These are phyloP conservation scores for Tenthredo mesomela DNA, from an alignment of 2,888 invertebrate genomes.

Conservation along the genomic window DNA sequence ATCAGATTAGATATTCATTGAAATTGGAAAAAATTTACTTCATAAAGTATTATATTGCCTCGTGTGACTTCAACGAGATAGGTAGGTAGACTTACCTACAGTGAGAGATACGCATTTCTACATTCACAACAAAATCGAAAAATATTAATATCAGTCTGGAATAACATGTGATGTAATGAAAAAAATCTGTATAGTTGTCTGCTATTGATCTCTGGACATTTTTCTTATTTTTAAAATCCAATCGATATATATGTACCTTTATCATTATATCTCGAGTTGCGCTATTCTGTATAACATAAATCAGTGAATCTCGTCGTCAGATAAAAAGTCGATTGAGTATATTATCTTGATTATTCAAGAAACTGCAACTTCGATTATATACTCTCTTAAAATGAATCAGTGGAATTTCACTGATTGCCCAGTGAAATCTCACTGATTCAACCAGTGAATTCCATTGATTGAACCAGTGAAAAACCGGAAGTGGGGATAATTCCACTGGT, in stretches of 20 bases:
- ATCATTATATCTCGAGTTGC: not conserved
- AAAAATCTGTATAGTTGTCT: not conserved
- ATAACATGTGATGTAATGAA: not conserved
- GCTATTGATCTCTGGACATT: not conserved
- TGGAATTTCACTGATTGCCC: too few species aligned
- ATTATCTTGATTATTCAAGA: not conserved
- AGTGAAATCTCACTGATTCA: too few species aligned
- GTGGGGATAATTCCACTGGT: too few species aligned
- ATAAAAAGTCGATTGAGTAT: not conserved
- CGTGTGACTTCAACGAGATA: not conserved
- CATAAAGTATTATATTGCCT: not conserved
- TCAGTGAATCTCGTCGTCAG: not conserved
- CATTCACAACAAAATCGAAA: not conserved
- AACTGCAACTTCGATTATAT: not conserved
- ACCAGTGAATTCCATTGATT: too few species aligned
- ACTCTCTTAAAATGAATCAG: too few species aligned
- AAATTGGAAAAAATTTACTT: not conserved
- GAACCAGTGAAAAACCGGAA: too few species aligned
- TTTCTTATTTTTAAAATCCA: not conserved
- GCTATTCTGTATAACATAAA: not conserved
- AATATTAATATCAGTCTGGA: not conserved
- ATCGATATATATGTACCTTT: not conserved
- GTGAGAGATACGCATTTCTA: not conserved
- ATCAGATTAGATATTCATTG: not conserved
- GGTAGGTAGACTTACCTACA: too few species aligned